A percentile compares a stretch with the other conserved stretches of the same genome.
Conservation (phyloP, 2,888 invertebrate species). For the Synergus gifuensis region DNA sequence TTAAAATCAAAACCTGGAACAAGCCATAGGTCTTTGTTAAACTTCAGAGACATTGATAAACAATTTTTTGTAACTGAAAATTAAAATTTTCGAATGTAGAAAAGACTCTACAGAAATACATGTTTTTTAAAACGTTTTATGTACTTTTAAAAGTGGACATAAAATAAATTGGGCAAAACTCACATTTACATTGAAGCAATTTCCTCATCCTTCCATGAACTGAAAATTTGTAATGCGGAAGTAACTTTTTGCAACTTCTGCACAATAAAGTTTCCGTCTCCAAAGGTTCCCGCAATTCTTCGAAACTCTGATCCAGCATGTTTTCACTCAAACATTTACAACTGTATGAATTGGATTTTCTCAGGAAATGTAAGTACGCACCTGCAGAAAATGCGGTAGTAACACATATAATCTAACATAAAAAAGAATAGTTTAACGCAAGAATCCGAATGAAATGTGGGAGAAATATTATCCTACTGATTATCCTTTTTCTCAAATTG, state of each 20-base stretch:
- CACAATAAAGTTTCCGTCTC: slow-evolving; percentile 65
- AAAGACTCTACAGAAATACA: too few relatives aligned
- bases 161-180: slow-evolving; percentile 53
- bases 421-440: too few relatives aligned
- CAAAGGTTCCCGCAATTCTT: slow-evolving; percentile 63
- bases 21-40: not conserved
- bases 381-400: slow-evolving; percentile 53
- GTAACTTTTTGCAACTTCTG: slow-evolving; percentile 65
- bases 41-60: not conserved
- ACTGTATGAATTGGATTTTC: slow-evolving; percentile 64
- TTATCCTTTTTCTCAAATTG: slow-evolving; percentile 83
- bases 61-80: too few relatives aligned
- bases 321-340: slow-evolving; percentile 56
- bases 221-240: slow-evolving; percentile 64
- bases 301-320: slow-evolving; percentile 49
- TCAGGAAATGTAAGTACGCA: slow-evolving; percentile 66
- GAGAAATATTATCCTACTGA: slow-evolving; percentile 58
- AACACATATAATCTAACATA: not conserved
- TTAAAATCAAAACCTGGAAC: not conserved
- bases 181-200: slow-evolving; percentile 68
- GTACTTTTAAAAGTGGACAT: not conserved
- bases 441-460: not conserved
- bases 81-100: too few relatives aligned
- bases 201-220: slow-evolving; percentile 65
- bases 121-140: too few relatives aligned